Percentiles rank a stretch among this genome's conserved stretches.
Conservation (phyloP, 2,113 vertebrate species). For the Lepisosteus osseus region DNA sequence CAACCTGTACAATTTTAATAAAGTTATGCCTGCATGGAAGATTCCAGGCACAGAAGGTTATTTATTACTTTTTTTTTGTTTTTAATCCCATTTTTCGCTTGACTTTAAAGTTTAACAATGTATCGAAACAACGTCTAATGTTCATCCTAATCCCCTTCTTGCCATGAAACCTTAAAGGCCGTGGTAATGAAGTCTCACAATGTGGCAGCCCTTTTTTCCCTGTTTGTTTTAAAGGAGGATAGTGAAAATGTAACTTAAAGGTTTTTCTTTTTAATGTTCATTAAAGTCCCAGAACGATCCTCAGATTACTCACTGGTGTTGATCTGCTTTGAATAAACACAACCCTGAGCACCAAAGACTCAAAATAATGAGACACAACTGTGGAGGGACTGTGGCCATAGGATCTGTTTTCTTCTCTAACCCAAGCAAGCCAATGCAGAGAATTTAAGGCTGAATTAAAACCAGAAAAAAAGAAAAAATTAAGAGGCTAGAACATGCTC, state of each 20-base stretch:
- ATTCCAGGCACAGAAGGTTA: constrained; percentile 53
- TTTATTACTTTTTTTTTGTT: constrained; percentile 61
- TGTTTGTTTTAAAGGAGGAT: neutral
- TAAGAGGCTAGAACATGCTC: no score
- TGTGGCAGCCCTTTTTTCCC: constrained; percentile 55
- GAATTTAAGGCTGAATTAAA: neutral
- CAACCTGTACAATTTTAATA: neutral
- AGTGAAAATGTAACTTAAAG: neutral
- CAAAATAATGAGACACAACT: constrained; percentile 23
- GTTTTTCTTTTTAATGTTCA: constrained; percentile 26
- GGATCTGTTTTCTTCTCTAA: neutral
- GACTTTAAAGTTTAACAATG: constrained; percentile 73
- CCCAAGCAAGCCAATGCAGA: neutral
- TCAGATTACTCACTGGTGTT: constrained; percentile 17
- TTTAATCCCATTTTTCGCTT: constrained; percentile 75
- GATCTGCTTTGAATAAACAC: constrained; percentile 36
- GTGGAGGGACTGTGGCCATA: constrained; percentile 8
- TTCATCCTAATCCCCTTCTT: constrained; percentile 68
- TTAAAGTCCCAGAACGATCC: constrained; percentile 31
- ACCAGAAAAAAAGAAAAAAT: neutral
- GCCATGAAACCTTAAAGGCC: constrained; percentile 63
- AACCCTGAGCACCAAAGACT: constrained; percentile 42
- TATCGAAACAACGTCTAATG: constrained; percentile 73
- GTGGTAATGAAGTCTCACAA: constrained; percentile 51
- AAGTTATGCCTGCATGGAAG: neutral